phyloP scores from a whole-genome alignment of 2,888 invertebrate genomes.

The Pegoplata infirma region DNA sequence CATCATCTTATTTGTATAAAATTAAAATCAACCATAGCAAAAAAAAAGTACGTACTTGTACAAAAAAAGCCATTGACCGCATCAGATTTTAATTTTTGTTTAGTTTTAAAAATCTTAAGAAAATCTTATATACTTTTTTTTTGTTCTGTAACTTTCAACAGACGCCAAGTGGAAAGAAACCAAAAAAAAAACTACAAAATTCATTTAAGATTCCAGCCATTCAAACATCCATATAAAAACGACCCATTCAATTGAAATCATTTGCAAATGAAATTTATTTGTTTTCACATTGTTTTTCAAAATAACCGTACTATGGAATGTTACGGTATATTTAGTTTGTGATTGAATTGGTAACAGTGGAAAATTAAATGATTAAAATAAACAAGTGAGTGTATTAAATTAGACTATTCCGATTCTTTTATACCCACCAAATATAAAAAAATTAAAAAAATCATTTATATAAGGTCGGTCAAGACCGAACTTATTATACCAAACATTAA shows the following conservation, averaged over 20 bases:
- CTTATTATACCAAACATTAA: no score
- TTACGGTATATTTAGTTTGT: neutral
- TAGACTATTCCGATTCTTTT: no score
- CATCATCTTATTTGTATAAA: neutral
- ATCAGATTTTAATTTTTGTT: neutral
- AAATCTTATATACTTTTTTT: neutral
- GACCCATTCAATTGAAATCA: constrained; percentile 38
- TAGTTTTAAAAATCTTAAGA: neutral
- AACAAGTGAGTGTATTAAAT: no score
- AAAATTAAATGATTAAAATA: neutral
- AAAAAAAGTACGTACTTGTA: constrained; percentile 28
- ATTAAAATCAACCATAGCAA: neutral
- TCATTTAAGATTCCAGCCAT: constrained; percentile 11
- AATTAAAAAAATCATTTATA: no score
- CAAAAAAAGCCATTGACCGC: constrained; percentile 43
- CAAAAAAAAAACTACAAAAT: neutral
- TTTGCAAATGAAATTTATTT: constrained; percentile 27
- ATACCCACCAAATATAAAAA: no score
- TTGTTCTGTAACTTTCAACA: constrained; percentile 12
- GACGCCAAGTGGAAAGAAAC: neutral
- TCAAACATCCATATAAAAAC: neutral
- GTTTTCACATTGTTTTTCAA: neutral
- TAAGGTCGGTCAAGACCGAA: no score
- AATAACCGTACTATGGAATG: neutral
- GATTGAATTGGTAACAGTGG: neutral